Evolutionary conservation across 2,113 vertebrate genomes (phyloP).

Genomic region (Erinaceus europaeus): DNA sequence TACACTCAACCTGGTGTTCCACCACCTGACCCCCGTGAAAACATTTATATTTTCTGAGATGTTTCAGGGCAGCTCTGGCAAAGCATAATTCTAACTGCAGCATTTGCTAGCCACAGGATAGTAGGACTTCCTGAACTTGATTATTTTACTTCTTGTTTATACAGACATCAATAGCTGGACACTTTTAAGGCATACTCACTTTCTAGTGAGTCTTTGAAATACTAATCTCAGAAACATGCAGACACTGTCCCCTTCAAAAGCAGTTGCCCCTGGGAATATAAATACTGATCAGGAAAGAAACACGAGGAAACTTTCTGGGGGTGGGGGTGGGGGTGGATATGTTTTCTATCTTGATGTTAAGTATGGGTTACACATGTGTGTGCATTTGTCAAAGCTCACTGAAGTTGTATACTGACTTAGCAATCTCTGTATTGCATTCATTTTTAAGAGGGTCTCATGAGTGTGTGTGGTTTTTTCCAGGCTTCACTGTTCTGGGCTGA

Average conservation of each 20-base stretch:
- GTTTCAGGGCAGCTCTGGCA: not conserved
- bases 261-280: not conserved
- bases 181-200: no score
- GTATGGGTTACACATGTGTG: not conserved
- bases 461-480: no score
- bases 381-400: not conserved
- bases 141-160: not conserved
- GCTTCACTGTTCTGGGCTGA: no score
- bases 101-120: no score
- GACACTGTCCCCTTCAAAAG: not conserved
- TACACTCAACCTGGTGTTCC: no score
- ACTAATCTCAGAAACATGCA: not conserved
- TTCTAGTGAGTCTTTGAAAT: not conserved
- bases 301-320: not conserved
- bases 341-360: not conserved
- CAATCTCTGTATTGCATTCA: not conserved
- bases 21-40: no score
- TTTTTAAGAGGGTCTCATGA: no score
- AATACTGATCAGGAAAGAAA: not conserved
- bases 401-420: not conserved
- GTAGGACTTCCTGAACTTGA: not conserved
- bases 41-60: not conserved
- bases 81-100: not conserved
- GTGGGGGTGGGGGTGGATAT: not conserved
- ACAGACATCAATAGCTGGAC: not conserved